Evolutionary conservation across 2,113 vertebrate species (phyloP).

Genomic region (Neolamprologus variostigma): DNA sequence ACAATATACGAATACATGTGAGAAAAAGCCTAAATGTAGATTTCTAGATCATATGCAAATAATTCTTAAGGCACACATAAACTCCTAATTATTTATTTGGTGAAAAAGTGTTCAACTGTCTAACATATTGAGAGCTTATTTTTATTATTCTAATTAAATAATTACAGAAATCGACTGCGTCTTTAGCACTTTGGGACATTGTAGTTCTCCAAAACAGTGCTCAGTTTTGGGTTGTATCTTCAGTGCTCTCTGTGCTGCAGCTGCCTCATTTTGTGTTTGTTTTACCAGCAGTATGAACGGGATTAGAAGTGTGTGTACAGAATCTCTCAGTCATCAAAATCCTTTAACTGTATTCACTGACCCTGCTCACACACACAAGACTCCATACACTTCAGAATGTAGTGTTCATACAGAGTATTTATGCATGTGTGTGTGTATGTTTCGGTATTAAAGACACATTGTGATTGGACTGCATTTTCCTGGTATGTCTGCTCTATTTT

Average conservation of each 20-base stretch:
- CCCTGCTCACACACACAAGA: neutral
- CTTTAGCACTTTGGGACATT: neutral
- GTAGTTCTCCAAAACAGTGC: accelerated
- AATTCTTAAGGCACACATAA: neutral
- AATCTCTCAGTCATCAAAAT: constrained; percentile 41
- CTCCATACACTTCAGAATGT: neutral
- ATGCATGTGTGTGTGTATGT: neutral
- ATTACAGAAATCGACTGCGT: accelerated
- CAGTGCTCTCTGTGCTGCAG: neutral
- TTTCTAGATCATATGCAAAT: neutral
- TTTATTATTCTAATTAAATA: neutral
- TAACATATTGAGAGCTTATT: neutral
- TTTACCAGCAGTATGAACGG: constrained; percentile 6
- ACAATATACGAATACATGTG: neutral
- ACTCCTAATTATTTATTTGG: neutral
- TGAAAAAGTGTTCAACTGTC: neutral
- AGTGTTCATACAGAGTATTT: neutral
- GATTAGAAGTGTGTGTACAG: constrained; percentile 11
- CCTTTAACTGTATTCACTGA: constrained; percentile 37
- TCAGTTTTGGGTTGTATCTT: neutral
- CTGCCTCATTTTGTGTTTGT: neutral
- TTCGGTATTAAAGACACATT: neutral
- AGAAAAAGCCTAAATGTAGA: neutral
- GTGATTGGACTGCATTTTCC: neutral
- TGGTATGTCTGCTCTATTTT: neutral